Evolutionary conservation across 2,888 invertebrate species (phyloP), one percentile per base, ranked within the genome.

Genomic region (Blera fallax): DNA sequence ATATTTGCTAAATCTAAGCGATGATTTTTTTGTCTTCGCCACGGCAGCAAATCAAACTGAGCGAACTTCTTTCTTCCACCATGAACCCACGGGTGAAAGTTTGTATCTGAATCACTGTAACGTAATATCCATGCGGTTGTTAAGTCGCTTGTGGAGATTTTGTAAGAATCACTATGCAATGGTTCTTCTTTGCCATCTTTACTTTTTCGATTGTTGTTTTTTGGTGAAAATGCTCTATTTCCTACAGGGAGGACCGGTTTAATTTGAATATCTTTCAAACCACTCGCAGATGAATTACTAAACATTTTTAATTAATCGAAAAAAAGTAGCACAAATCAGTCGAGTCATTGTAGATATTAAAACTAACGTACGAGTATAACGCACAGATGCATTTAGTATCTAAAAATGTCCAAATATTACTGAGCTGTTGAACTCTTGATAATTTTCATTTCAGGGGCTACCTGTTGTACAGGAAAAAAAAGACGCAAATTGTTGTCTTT

Each of bases 1-100:
- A 88, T 87, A 5, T 89, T 88, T 24, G 88, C 84, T 14, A 91
- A 87, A 74, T 91, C 90, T 52, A 90, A 81, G 32, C 88, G 88
- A 21, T 88, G 88, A 21, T 88, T 89, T 58, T 90, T 80, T 88
- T 90, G 84, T 48, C 89, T 90, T 4, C 92, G 90, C 92, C 92
- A 92, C 58, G 92, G 92, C 60, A 92, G 91, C 69, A 92, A 87
- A 88, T 91, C 92, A 65, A 92, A 92, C 64, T 92, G 90, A 10
- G 89, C 89, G 85, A 91, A 91, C 82, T 91, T 90, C 69, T 88
- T 87, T 64, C 82, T 72, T 34, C 76, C 87, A 32, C 87, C 88
- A 52, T 82, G 79, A 73, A 88, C 83, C 91, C 92, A 91, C 82
- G 92, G 91, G 89, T 92, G 90, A 60, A 91, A 91, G 83, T 91